Percentiles rank a stretch among this genome's conserved stretches.
Evolutionary conservation across 2,113 vertebrate genomes (phyloP).

Genomic region (Sphaerodactylus townsendi): DNA sequence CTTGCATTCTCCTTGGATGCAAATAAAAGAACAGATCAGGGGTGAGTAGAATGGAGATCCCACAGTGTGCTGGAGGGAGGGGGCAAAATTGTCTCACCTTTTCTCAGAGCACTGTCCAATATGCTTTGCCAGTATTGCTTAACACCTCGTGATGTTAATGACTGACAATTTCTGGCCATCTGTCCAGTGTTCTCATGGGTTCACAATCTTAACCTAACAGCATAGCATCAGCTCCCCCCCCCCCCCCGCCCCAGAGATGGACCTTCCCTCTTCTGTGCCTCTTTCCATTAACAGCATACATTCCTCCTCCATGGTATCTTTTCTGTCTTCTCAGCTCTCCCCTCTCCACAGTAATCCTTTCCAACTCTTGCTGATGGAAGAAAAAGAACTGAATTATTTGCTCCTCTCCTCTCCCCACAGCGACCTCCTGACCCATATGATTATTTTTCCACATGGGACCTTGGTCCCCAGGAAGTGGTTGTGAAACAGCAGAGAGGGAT

Average conservation of each 20-base stretch:
- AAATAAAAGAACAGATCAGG: conserved; percentile 41
- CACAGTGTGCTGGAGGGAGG: background rate
- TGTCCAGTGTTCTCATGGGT: background rate
- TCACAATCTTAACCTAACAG: background rate
- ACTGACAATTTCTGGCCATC: too few species aligned
- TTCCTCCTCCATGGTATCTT: background rate
- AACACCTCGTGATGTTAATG: background rate
- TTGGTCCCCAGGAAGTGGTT: too few species aligned
- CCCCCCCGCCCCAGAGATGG: background rate
- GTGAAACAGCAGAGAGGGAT: too few species aligned
- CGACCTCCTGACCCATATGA: too few species aligned
- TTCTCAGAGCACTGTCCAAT: background rate
- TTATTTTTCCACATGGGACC: too few species aligned
- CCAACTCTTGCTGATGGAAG: too few species aligned
- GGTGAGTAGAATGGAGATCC: background rate
- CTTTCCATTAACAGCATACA: background rate
- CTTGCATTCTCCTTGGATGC: background rate
- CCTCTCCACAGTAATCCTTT: too few species aligned
- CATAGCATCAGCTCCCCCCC: background rate
- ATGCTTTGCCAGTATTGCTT: background rate
- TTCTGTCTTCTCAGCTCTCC: too few species aligned
- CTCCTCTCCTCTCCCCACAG: too few species aligned
- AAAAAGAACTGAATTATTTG: too few species aligned
- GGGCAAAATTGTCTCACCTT: background rate
- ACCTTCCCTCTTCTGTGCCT: background rate